A percentile compares a stretch with the other conserved stretches of the same genome.
Conservation (phyloP, 1,140 invertebrate species). For the Bombus breviceps region DNA sequence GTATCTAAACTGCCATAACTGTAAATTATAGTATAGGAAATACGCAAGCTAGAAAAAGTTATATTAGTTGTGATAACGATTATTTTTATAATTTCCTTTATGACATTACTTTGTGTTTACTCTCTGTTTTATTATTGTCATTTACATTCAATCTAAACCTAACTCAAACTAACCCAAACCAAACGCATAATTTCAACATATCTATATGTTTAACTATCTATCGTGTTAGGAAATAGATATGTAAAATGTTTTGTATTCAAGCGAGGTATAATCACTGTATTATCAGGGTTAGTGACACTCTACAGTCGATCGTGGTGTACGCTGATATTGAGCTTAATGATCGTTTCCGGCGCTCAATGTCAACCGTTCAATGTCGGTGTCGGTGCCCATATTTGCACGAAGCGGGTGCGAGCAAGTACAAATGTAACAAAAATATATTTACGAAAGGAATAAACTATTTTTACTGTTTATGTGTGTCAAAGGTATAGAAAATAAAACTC, state of each 20-base stretch:
- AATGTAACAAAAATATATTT: neutral
- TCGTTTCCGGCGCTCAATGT: slow-evolving; percentile 62
- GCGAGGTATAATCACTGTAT: slow-evolving; percentile 30
- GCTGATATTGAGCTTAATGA: slow-evolving; percentile 55
- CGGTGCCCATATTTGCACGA: slow-evolving; percentile 31
- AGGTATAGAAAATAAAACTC: neutral
- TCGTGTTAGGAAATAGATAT: neutral
- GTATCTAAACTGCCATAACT: too few relatives aligned
- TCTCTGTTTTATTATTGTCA: neutral
- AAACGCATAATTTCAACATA: too few relatives aligned
- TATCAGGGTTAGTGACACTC: slow-evolving; percentile 49
- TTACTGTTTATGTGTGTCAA: neutral
- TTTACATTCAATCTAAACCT: neutral
- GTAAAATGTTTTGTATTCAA: slow-evolving; percentile 10
- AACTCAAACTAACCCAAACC: too few relatives aligned
- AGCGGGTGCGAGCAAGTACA: neutral
- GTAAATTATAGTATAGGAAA: neutral
- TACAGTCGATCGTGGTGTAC: slow-evolving; percentile 24
- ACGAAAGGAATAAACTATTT: neutral
- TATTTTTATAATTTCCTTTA: neutral
- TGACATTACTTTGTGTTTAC: neutral
- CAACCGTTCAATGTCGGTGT: slow-evolving; percentile 55
- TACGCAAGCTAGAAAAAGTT: neutral
- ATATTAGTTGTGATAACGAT: neutral
- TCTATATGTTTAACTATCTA: neutral